phyloP scores from a whole-genome alignment of 2,113 vertebrate genomes.

The Notarius quadriscutis region DNA sequence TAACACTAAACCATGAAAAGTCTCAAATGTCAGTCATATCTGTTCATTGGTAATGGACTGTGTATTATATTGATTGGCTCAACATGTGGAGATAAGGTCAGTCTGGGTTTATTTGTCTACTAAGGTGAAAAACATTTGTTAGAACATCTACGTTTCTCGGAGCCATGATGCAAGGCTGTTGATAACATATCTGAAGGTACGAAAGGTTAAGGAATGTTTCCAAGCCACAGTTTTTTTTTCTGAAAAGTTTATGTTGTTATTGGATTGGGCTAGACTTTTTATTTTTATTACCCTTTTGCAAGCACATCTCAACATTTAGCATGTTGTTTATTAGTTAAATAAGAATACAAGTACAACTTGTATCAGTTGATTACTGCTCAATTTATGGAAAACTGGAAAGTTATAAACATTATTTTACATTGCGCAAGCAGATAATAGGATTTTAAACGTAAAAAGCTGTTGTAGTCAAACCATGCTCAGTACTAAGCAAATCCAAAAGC shows the following conservation, averaged over 20 bases:
- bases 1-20: background rate
- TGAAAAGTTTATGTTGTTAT: background rate
- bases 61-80: background rate
- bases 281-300: background rate
- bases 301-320: background rate
- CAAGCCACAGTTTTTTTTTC: background rate
- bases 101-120: background rate
- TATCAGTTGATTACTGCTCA: background rate
- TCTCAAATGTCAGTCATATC: background rate
- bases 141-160: background rate
- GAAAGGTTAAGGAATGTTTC: conserved; percentile 26
- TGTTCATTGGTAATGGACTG: background rate
- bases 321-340: background rate
- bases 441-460: conserved; percentile 53
- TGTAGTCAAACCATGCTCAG: conserved; percentile 57
- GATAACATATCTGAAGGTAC: conserved; percentile 3
- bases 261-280: background rate
- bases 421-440: conserved; percentile 34
- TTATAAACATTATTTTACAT: conserved; percentile 9
- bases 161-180: background rate
- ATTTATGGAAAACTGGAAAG: background rate
- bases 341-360: background rate
- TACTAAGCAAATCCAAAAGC: conserved; percentile 45
- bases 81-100: background rate
- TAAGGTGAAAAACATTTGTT: background rate